A percentile compares a stretch with the other conserved stretches of the same genome.
Evolutionary conservation across 1,140 invertebrate genomes (phyloP).

Genomic region (Caenorhabditis elegans): WBcel235 BX284604.4:17465501-17466000

Average conservation of each 20-base stretch:
- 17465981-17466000: too few species aligned
- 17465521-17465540: conserved; percentile 20
- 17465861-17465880: conserved; percentile 21
- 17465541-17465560: conserved; percentile 6
- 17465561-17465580: conserved; percentile 34
- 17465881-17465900: conserved; percentile 19
- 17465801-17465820: conserved; percentile 23
- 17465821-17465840: not conserved
- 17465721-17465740: conserved; percentile 38
- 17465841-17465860: not conserved
- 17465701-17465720: conserved; percentile 44
- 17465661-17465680: not conserved
- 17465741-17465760: conserved; percentile 42
- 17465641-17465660: not conserved
- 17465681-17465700: conserved; percentile 43
- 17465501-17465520: conserved; percentile 36
- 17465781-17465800: not conserved
- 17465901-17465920: conserved; percentile 22
- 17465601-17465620: conserved; percentile 48
- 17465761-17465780: conserved; percentile 21
- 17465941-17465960: too few species aligned
- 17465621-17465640: conserved; percentile 43
- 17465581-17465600: conserved; percentile 48
- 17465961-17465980: too few species aligned
- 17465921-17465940: too few species aligned